These are phyloP conservation scores for Heptranchias perlo DNA, from an alignment of 2,113 vertebrate species.

Conservation along the genomic window DNA sequence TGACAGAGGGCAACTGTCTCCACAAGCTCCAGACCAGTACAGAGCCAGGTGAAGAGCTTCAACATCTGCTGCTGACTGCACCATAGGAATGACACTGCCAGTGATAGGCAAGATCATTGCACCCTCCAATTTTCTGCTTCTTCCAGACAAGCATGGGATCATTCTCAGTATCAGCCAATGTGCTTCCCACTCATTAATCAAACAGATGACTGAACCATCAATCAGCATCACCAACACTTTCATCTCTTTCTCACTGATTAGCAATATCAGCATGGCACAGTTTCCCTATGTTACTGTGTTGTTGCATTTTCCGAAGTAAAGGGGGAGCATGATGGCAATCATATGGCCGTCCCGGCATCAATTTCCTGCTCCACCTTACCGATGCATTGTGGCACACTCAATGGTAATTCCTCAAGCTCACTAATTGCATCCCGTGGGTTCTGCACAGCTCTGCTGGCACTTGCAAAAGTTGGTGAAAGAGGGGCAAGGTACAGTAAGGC, in stretches of 20 bases:
- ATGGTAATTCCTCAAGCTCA: neutral
- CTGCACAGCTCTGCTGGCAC: neutral
- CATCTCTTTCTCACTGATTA: neutral
- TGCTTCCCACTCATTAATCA: too few species aligned
- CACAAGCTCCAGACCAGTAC: too few species aligned
- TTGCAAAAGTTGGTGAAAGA: neutral
- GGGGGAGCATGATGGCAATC: neutral
- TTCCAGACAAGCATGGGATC: too few species aligned
- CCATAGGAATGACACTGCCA: too few species aligned
- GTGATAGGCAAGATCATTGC: too few species aligned
- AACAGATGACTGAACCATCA: too few species aligned
- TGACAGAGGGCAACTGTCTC: neutral
- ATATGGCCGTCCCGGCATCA: neutral
- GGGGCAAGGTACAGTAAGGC: neutral
- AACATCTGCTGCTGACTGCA: too few species aligned
- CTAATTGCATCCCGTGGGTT: neutral
- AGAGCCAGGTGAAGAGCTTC: too few species aligned
- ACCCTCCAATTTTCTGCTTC: too few species aligned
- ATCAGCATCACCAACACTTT: neutral
- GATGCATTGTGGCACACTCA: neutral
- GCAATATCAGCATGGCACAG: neutral
- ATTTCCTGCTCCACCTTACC: neutral
- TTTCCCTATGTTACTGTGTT: neutral
- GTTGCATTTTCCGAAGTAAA: neutral
- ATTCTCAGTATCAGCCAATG: too few species aligned